These are phyloP conservation scores for Enteromius trimaculatus DNA, from an alignment of 2,797 vertebrate genomes.

Conservation along the genomic window DNA sequence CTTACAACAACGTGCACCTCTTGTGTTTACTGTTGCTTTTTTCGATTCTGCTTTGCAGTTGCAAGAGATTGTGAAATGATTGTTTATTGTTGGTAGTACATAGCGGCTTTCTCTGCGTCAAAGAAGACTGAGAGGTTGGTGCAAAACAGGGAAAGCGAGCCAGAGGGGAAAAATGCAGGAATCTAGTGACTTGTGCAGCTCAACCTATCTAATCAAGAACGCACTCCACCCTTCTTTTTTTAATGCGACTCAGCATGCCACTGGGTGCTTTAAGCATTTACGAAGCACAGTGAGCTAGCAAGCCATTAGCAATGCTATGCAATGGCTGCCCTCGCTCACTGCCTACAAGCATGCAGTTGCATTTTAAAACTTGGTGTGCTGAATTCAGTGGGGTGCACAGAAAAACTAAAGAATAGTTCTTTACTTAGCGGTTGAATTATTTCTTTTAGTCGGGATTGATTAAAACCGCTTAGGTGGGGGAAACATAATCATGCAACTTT, in stretches of 20 bases:
- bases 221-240: constrained; percentile 30
- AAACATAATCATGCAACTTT: constrained; percentile 62
- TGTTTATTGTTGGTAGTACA: constrained; percentile 10
- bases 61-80: constrained; percentile 29
- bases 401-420: constrained; percentile 60
- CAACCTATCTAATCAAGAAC: constrained; percentile 23
- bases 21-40: background rate
- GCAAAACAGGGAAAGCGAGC: background rate
- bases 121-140: constrained; percentile 24
- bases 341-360: constrained; percentile 23
- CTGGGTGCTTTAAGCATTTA: constrained; percentile 41
- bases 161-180: constrained; percentile 8
- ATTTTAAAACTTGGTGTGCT: constrained; percentile 33
- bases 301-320: constrained; percentile 33
- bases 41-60: background rate
- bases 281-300: constrained; percentile 6
- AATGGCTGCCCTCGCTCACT: constrained; percentile 11
- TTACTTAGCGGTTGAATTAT: constrained; percentile 50
- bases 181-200: constrained; percentile 24
- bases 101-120: constrained; percentile 27
- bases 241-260: constrained; percentile 42
- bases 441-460: constrained; percentile 69
- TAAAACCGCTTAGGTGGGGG: constrained; percentile 74
- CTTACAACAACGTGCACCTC: background rate
- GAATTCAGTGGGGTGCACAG: background rate